Percentiles rank a stretch among this genome's conserved stretches.
These are phyloP conservation scores for Premnoplex brunnescens DNA, from an alignment of 2,797 vertebrate genomes.

Conservation along the genomic window DNA sequence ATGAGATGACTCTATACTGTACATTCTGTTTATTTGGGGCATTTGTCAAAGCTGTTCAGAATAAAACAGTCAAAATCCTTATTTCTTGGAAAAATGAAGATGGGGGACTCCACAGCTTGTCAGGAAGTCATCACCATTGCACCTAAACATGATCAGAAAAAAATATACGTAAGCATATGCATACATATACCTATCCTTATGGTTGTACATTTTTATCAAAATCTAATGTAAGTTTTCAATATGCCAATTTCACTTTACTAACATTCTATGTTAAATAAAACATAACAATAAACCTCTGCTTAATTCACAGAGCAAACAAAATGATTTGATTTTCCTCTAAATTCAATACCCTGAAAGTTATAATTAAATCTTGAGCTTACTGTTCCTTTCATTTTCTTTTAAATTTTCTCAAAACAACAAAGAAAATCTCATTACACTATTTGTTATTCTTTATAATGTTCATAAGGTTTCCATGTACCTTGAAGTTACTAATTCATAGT, in stretches of 20 bases:
- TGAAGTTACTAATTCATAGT: not conserved
- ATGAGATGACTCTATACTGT: not conserved
- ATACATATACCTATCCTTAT: not conserved
- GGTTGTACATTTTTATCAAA: not conserved
- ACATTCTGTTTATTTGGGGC: not conserved
- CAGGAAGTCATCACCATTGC: not conserved
- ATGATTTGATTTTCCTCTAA: not conserved
- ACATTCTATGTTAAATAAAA: not conserved
- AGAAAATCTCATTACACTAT: not conserved
- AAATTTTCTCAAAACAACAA: not conserved
- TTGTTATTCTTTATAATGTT: not conserved
- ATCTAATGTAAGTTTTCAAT: not conserved
- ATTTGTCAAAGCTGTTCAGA: not conserved
- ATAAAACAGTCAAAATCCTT: not conserved
- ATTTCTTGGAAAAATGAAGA: not conserved
- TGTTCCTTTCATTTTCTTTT: not conserved
- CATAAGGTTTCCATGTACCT: not conserved
- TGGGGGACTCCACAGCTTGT: not conserved
- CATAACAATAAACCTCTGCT: accelerated
- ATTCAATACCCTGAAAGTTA: not conserved
- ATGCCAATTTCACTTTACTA: not conserved
- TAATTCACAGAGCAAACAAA: not conserved
- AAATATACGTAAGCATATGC: accelerated
- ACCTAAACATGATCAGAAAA: not conserved
- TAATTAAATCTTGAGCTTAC: not conserved